Evolutionary conservation across 2,888 invertebrate species (phyloP).

Genomic region (Dyspetes luteomarginatus): DNA sequence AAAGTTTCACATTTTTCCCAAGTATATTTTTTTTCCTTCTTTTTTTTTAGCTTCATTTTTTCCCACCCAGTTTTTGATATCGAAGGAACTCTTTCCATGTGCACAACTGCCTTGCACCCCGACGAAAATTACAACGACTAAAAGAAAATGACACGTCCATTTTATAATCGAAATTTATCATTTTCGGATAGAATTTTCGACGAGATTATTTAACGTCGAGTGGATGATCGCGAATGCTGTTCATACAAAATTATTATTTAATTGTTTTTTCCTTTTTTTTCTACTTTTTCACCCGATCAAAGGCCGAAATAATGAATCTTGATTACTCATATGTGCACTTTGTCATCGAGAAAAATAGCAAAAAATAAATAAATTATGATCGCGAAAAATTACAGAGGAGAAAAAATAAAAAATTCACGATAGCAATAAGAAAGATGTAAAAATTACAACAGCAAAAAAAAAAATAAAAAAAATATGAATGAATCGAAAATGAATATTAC

Average conservation of each 20-base stretch:
- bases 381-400: constrained; percentile 47
- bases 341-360: background rate
- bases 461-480: background rate
- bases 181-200: constrained; percentile 2
- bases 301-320: too few relatives aligned
- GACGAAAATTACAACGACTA: constrained; percentile 19
- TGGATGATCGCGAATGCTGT: background rate
- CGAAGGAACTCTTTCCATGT: constrained; percentile 12
- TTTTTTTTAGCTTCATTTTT: constrained; percentile 26
- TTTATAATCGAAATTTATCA: constrained; percentile 2
- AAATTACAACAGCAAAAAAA: constrained; percentile 23
- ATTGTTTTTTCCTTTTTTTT: too few relatives aligned
- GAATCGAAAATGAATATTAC: constrained; percentile 41
- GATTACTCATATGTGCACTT: too few relatives aligned
- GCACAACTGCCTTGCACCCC: constrained; percentile 35
- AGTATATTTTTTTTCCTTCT: constrained; percentile 35
- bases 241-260: constrained; percentile 40
- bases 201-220: constrained; percentile 4
- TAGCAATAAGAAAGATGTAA: constrained; percentile 39
- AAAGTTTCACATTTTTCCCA: constrained; percentile 25
- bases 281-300: too few relatives aligned
- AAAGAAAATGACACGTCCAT: background rate
- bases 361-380: constrained; percentile 18
- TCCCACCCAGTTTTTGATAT: constrained; percentile 1
- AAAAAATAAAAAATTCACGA: constrained; percentile 48